Base-by-base conservation (phyloP, 1,140 invertebrate genomes). In the Agrypnia vestita region DNA sequence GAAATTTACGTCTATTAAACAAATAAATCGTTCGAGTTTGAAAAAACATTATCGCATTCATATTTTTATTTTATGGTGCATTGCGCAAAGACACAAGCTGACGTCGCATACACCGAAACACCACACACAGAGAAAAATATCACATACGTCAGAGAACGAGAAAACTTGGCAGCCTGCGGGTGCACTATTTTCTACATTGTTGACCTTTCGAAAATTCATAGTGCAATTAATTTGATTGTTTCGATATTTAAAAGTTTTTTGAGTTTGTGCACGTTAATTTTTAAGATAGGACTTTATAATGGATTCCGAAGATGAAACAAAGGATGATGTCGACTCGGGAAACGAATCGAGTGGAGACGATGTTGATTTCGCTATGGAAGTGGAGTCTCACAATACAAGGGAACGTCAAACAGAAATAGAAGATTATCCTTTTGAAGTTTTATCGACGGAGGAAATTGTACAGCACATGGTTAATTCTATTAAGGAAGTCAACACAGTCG, bases 381-480 rank as follows among this genome's bases (percentile, higher is more conserved):
- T 95, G 84, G 96, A 97, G 86, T 92, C 94, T 80, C 92, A 93
- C 80, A 93, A 92, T 88, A 91, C 91, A 80, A 92, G 93, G 84
- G 95, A 96, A 88, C 91, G 94, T 85, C 93, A 94, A 84, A 92
- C 91, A 79, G 96, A 97, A 84, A 90, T 93, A 55, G 96, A 98
- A 84, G 97, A 98, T 82, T 98, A 97, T 92, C 95, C 95, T 47
- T 98, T 95, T 89, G 95, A 98, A 91, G 97, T 99, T 78, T 91
- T 99, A 64, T 96, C 96, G 51, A 98, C 97, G 25, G 97, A 99
- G 86, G 94, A 98, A 92, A 98, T 99, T 87, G 97, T 99, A 73
- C 95, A 97, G 87, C 96, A 98, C 89, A 99, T 99, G 97, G 94
- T 97, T 59, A 97, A 98, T 88, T 97, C 94, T 85, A 99, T 99